Base-by-base conservation (phyloP, 2,113 vertebrate genomes). In the Plestiodon gilberti region DNA sequence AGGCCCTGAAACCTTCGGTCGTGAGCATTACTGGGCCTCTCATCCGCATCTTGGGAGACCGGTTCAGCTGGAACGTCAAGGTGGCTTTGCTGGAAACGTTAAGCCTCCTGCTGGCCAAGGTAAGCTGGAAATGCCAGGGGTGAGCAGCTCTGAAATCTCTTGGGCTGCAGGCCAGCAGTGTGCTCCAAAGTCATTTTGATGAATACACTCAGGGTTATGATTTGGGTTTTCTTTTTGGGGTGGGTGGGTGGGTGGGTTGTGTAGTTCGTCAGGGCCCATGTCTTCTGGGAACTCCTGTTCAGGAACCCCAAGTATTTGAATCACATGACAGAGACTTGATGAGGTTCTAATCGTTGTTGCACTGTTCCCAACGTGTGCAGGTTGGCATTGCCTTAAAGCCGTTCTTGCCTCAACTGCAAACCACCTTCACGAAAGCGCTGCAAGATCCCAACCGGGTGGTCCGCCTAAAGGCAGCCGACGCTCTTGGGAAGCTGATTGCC, bases 341-440 rank as follows among this genome's bases (percentile, higher is more conserved):
- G 61, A 17, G 78, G 10, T 61, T 59, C 78, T 40, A 14, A 25
- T 6, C 62, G n/a, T 2, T 11, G 6, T 22, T 30, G 48, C 8
- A 18, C 55, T 40, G 28, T 1, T 52, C 25, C n/a, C 28, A 5
- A 25, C 84, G 81, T 67, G 1, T 61, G 3, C 25, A 99, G 99
- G 99, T 99, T 90, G 98, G 98, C 75, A 98, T 99, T 75, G 98
- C 97, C 79, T 93, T 99, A 95, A 99, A 99, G 95, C 99, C 99
- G 0, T 99, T 99, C 96, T 96, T 99, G 94, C 99, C 99, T 30
- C 99, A 99, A 87, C 94, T 99, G 82, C 99, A 99, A 96, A 99
- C 99, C 89, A 99, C 99, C 43, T 99, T 99, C 95, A 97, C 98
- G 64, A 99, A 99, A 95, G 99, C 99, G 6, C 95, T 99, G 6